Evolutionary conservation across 2,888 invertebrate genomes (phyloP).

Genomic region (Habrosyne pyritoides): DNA sequence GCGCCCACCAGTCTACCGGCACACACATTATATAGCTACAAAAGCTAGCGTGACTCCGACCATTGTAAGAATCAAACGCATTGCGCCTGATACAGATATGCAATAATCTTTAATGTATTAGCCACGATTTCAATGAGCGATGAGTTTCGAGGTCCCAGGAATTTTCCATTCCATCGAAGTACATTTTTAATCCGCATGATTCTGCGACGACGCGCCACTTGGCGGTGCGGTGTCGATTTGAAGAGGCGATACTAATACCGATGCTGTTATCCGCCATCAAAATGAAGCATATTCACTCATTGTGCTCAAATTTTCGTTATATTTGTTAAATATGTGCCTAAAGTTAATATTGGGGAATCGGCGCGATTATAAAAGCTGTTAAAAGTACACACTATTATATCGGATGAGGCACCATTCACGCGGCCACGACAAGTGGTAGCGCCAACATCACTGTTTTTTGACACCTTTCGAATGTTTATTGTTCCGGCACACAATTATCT

Average conservation of each 20-base stretch:
- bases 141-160: background rate
- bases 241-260: background rate
- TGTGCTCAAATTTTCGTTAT: no score
- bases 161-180: background rate
- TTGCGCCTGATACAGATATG: background rate
- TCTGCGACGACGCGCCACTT: background rate
- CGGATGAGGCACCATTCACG: slow-evolving; percentile 18
- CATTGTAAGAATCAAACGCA: slow-evolving; percentile 9
- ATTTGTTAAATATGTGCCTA: no score
- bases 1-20: slow-evolving; percentile 76
- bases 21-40: slow-evolving; percentile 41
- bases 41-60: slow-evolving; percentile 18
- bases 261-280: no score
- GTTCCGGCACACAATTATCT: slow-evolving; percentile 32
- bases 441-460: slow-evolving; percentile 45
- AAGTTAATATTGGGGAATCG: background rate
- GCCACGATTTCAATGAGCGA: background rate
- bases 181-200: background rate
- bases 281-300: no score
- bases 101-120: background rate
- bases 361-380: background rate
- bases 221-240: background rate
- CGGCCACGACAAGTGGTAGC: slow-evolving; percentile 33
- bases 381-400: background rate
- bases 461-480: slow-evolving; percentile 50